Evolutionary conservation across 30 jellyfish, hydroid and myxozoan species (phyloP), one percentile per base, ranked within the genome.

Genomic region (Cassiopea xamachana): DNA sequence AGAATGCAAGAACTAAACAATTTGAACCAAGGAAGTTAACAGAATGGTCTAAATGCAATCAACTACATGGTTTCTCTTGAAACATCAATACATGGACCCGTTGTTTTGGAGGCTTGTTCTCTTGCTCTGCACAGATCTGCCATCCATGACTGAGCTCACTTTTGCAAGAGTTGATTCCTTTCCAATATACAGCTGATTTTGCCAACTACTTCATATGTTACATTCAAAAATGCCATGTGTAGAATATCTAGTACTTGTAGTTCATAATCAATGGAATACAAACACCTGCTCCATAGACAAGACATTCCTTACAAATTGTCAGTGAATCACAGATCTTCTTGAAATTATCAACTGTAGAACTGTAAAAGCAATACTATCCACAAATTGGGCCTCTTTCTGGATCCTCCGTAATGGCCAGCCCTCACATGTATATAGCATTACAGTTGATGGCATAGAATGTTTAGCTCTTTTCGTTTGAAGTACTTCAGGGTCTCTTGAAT

Each of bases 191-290:
- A 4, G 86, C 81, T 60, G 93, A 10, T 80, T 91, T 15, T 10
- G 95, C 95, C 48, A 88, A 84, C 51, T 61, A 46, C 77, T 80
- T 88, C 87, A 80, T 88, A 12, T 75, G 69, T 67, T 77, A 85
- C 73, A 88, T 88, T n/a, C 94, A 94, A 4, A 79, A 6, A 58
- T 88, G 95, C 15, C 95, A 75, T 89, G 39, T 88, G 94, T 49
- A 88, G 85, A n/a, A 58, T 17, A 49, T 81, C 86, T n/a, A 81
- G 89, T 16, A 67, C 76, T 72, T 71, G 89, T 17, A 4, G 48
- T 47, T 46, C 48, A 84, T 7, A 4, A 6, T 43, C 62, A 9
- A 51, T 5, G 92, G 92, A 51, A 84, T 84, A n/a, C 47, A 72
- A 47, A 70, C 80, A 5, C 92, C 58, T 84, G 92, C 17, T 7